Evolutionary conservation across 2,888 invertebrate species (phyloP), one percentile per base, ranked within the genome.

Genomic region (Macropis europaea): DNA sequence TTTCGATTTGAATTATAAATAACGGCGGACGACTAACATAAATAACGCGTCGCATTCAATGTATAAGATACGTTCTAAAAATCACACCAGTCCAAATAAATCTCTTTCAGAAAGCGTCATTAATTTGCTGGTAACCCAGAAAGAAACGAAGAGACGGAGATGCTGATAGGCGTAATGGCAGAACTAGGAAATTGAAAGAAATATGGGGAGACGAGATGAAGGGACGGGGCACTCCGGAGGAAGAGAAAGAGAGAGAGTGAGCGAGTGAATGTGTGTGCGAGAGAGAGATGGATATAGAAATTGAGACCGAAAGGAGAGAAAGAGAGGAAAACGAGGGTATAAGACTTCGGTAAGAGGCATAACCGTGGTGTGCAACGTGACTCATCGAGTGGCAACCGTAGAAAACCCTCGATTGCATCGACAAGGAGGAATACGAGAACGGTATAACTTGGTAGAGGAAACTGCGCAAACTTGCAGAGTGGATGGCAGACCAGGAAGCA

Each of bases 381-480:
- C 76, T 84, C 84, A 84, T 84, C 82, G 79, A 71, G 68, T 72
- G 28, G 79, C 78, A 71, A 83, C 78, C 76, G 76, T 77, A 82
- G 76, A 70, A 82, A 83, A 76, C 42, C 66, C 75, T 77, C 68
- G 77, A 82, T 80, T 47, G 69, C 59, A 60, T 76, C 75, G 71
- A 62, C 70, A 28, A 62, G 24, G 30, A 77, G 56, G 47, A 60
- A 43, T 30, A 54, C 59, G 59, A 67, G 50, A 56, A 30, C 13
- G 67, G 30, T 38, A 22, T 11, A 73, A 38, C 50, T 38, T 11
- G 36, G 4, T 28, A 48, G 56, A 47, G 43, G 54, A 48, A 57
- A 48, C 47, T 40, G 61, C 30, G 54, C 45, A 19, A 60, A 60
- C 69, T 63, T 45, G 38, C 22, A 3, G 42, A 56, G 28, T 24